Evolutionary conservation across 2,888 invertebrate species (phyloP).

Genomic region (Drosophila limbata): DNA sequence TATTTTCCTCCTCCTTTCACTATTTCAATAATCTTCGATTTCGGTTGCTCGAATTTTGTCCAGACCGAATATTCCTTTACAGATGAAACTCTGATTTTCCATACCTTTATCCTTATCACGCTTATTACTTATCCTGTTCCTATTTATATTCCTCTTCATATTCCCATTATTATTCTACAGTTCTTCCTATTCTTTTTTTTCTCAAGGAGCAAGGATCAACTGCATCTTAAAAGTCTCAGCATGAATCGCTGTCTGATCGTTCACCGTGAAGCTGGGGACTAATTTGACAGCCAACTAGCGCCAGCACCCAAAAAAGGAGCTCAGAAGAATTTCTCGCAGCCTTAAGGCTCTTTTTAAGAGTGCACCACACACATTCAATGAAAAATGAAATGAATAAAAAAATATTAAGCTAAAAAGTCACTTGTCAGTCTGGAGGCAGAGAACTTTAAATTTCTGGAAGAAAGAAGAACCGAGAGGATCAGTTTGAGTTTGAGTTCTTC

Average conservation of each 20-base stretch:
- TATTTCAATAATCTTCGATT: no score
- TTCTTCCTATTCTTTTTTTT: no score
- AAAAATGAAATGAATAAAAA: slow-evolving; percentile 26
- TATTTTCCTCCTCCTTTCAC: background rate
- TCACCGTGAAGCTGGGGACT: slow-evolving; percentile 71
- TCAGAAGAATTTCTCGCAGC: slow-evolving; percentile 11
- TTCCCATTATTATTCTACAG: no score
- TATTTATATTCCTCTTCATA: no score
- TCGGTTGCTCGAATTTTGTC: no score
- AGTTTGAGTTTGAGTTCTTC: slow-evolving; percentile 10
- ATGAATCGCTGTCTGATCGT: slow-evolving; percentile 41
- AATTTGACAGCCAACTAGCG: slow-evolving; percentile 81
- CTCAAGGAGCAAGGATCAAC: background rate
- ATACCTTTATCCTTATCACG: background rate
- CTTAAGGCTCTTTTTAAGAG: slow-evolving; percentile 18
- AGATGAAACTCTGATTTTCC: no score
- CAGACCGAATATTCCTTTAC: no score
- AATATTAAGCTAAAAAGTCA: slow-evolving; percentile 40
- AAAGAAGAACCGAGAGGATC: slow-evolving; percentile 28
- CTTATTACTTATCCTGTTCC: background rate
- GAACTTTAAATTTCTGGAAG: slow-evolving; percentile 55
- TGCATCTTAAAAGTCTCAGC: slow-evolving; percentile 21
- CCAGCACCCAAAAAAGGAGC: slow-evolving; percentile 43
- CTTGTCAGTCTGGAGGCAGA: slow-evolving; percentile 42
- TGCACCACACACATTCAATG: slow-evolving; percentile 33